A percentile compares a stretch with the other conserved stretches of the same genome.
These are phyloP conservation scores for Hoplodrina ambigua DNA, from an alignment of 2,888 invertebrate species.

Conservation along the genomic window DNA sequence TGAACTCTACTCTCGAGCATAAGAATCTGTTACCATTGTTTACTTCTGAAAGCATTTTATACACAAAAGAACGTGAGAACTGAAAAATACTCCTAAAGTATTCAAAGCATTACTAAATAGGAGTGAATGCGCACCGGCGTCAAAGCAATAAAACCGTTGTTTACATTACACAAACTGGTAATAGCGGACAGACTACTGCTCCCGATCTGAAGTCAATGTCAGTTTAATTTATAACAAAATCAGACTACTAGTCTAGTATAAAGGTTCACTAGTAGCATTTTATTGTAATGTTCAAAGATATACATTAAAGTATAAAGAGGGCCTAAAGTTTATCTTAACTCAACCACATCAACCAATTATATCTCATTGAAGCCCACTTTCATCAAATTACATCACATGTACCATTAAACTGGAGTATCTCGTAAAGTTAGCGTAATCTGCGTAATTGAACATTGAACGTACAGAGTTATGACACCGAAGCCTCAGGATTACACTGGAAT, in stretches of 20 bases:
- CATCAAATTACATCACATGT: conserved; percentile 32
- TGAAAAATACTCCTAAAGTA: background rate
- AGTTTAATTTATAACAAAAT: background rate
- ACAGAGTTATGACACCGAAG: conserved; percentile 54
- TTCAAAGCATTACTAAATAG: conserved; percentile 17
- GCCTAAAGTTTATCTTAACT: conserved; percentile 25
- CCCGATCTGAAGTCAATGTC: conserved; percentile 13
- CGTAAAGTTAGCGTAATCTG: conserved; percentile 41
- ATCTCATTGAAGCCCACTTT: conserved; percentile 28
- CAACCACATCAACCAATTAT: conserved; percentile 34
- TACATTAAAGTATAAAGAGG: conserved; percentile 10
- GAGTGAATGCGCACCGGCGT: conserved; percentile 12
- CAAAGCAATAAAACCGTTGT: conserved; percentile 26
- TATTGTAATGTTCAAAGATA: background rate
- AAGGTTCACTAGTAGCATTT: background rate
- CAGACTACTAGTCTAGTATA: background rate
- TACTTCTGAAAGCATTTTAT: conserved; percentile 23
- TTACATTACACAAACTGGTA: conserved; percentile 18
- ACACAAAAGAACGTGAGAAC: conserved; percentile 8
- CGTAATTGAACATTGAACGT: conserved; percentile 49
- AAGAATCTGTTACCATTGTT: conserved; percentile 30
- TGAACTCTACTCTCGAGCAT: background rate
- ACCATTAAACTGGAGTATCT: conserved; percentile 36
- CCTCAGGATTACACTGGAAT: conserved; percentile 62
- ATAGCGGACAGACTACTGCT: conserved; percentile 12